Conservation (phyloP, 2,797 vertebrate genomes). For the Hippocampus kuda region DNA sequence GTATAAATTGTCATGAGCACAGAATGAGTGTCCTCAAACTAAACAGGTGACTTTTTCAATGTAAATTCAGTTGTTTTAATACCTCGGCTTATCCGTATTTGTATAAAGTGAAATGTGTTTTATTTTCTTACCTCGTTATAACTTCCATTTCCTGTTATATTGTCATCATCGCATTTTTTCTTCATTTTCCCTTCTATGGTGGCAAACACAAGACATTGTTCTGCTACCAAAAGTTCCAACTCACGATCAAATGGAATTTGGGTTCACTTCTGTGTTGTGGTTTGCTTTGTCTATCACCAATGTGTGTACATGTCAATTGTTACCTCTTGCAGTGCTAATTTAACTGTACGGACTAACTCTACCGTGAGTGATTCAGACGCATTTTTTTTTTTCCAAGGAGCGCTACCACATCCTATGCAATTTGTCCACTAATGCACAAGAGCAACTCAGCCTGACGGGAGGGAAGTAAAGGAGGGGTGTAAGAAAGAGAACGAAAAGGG, state of each 20-base stretch:
- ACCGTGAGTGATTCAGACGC: constrained; percentile 35
- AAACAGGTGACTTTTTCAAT: not conserved
- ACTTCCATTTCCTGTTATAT: not conserved
- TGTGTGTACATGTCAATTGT: not conserved
- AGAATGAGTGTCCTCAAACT: not conserved
- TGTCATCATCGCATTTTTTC: not conserved
- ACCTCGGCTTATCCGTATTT: not conserved
- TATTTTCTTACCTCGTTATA: not conserved
- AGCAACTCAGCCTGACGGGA: constrained; percentile 45
- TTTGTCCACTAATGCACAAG: constrained; percentile 59
- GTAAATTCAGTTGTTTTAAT: not conserved
- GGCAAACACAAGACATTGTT: not conserved
- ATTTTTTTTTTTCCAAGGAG: constrained; percentile 17
- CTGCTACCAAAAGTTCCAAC: constrained; percentile 42
- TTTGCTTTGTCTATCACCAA: constrained; percentile 3
- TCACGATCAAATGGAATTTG: constrained; percentile 31
- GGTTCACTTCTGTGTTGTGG: constrained; percentile 18
- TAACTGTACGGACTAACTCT: constrained; percentile 16
- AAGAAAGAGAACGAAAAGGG: constrained; percentile 36
- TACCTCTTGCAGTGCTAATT: constrained; percentile 15
- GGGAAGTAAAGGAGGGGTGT: constrained; percentile 6
- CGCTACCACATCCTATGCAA: constrained; percentile 40
- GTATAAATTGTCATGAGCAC: not conserved
- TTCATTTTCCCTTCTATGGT: not conserved
- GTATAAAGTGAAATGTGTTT: not conserved